Evolutionary conservation across 2,888 invertebrate genomes (phyloP), one percentile per base, ranked within the genome.

Genomic region (Drosophila demipolita): DNA sequence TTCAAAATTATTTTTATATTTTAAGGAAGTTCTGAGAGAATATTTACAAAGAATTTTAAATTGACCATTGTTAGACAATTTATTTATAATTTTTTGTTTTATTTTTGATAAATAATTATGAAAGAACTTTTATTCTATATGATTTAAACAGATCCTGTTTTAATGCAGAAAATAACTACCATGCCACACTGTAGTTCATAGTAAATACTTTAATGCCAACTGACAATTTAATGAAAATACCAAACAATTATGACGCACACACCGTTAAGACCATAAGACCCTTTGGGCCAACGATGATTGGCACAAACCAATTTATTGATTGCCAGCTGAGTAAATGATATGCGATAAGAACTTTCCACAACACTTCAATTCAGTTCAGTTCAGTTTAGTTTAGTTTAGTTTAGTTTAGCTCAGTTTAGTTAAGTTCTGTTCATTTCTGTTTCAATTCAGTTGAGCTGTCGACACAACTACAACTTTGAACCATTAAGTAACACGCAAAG

Each of bases 401-500:
- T 57, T 11, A 42, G 17, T 36, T 60, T n/a, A 11, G 48, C 20
- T 49, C 32, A 70, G 29, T 60, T 68, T 15, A 35, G 38, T 64
- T 35, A 7, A 38, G 35, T 45, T 59, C 29, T 52, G 20, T 58
- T 60, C n/a, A 32, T 26, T 74, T 59, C 45, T 33, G 26, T 75
- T 42, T 48, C 50, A 68, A 50, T 52, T 63, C 48, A 42, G 48
- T 38, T 68, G 59, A 49, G 60, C 52, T 75, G 62, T 62, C 79
- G 66, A 66, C 63, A 70, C 42, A 45, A 60, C 42, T 70, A 66
- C 45, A 45, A n/a, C 42, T 55, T 86, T 61, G n/a, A 58, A 65
- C 78, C 67, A 80, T 79, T 77, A 69, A 55, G 60, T 58, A 73
- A 75, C 84, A 85, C 87, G 85, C 87, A 89, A 87, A 80, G 87